A percentile compares a stretch with the other conserved stretches of the same genome.
Conservation (phyloP, 2,113 vertebrate genomes). For the Corythornis vintsioides region DNA sequence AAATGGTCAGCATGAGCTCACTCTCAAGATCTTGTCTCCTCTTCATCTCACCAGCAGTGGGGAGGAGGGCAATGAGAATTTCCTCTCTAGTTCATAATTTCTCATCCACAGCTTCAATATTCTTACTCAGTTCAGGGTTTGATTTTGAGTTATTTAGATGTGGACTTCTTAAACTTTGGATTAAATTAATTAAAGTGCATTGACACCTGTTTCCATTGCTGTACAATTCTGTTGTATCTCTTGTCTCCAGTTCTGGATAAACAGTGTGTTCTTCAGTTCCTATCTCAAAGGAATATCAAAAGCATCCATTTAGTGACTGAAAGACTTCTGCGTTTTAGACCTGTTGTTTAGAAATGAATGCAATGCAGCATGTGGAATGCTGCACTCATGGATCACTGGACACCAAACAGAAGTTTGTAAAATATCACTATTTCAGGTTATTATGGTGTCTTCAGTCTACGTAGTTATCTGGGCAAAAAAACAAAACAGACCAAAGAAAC, state of each 20-base stretch:
- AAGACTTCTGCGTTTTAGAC: background rate
- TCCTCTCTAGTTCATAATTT: background rate
- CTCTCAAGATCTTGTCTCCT: background rate
- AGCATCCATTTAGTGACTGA: background rate
- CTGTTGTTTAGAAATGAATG: background rate
- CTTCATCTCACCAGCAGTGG: background rate
- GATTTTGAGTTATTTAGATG: background rate
- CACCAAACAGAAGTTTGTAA: background rate
- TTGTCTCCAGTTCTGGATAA: background rate
- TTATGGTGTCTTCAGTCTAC: background rate
- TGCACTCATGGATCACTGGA: background rate
- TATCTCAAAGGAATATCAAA: background rate
- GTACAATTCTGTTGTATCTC: background rate
- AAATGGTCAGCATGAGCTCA: background rate
- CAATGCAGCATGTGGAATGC: background rate
- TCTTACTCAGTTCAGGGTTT: background rate
- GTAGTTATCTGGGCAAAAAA: background rate
- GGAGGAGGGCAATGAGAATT: background rate
- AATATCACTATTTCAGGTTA: constrained; percentile 2
- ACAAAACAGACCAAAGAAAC: background rate
- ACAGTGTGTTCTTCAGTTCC: background rate
- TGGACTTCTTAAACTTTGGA: background rate
- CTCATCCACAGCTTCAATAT: background rate
- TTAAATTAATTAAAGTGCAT: background rate
- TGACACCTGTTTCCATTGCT: background rate